Percentiles rank a stretch among this genome's conserved stretches.
Conservation (phyloP, 2,113 vertebrate genomes). For the Tragelaphus buxtoni region DNA sequence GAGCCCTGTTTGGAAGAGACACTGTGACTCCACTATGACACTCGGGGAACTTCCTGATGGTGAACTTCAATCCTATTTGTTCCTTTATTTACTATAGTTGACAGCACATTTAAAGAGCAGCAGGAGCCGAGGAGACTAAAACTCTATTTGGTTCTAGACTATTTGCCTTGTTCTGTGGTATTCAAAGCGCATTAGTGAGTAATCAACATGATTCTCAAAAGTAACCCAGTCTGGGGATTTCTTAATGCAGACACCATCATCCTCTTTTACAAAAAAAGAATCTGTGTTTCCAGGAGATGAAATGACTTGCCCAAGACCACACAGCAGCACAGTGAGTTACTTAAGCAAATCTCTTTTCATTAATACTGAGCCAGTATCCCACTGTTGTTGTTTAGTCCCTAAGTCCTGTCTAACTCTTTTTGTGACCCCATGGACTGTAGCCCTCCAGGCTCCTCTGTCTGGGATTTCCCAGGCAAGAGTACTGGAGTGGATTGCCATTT, state of each 20-base stretch:
- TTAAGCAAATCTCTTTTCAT: background rate
- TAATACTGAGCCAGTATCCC: background rate
- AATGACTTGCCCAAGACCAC: background rate
- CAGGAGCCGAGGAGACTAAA: background rate
- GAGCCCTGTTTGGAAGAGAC: background rate
- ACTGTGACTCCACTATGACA: background rate
- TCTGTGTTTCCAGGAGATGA: background rate
- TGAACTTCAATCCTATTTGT: background rate
- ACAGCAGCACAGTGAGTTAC: background rate
- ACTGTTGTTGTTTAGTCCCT: background rate
- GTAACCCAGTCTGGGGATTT: background rate
- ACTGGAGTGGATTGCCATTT: background rate
- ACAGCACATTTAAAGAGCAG: background rate
- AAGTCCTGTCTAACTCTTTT: background rate
- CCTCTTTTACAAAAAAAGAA: background rate
- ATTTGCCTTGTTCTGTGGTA: background rate
- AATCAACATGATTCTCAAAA: background rate
- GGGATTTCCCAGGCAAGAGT: background rate
- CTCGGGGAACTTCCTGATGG: background rate
- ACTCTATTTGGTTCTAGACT: background rate
- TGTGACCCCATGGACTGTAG: background rate
- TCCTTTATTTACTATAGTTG: background rate
- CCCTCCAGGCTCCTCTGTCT: background rate
- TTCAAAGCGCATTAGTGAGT: background rate
- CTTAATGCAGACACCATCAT: background rate